Conservation (phyloP, 2,888 invertebrate species). For the Cephus runcator region DNA sequence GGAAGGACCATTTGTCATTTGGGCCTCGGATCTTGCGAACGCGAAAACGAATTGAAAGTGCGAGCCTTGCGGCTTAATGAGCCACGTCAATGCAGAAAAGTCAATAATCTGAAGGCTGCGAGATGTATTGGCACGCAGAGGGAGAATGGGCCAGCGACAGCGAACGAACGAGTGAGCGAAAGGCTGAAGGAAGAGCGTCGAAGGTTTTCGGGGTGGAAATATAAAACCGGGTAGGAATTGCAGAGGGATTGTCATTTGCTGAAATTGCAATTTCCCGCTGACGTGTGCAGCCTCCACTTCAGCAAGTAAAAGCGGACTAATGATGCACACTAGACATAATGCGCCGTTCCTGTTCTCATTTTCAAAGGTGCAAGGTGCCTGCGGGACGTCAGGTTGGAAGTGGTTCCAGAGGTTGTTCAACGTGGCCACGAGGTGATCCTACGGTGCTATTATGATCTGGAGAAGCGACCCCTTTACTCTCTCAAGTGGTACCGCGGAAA, state of each 20-base stretch:
- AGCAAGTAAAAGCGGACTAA: constrained; percentile 51
- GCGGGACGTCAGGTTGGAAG: constrained; percentile 76
- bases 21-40: constrained; percentile 31
- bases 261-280: constrained; percentile 58
- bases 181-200: constrained; percentile 10
- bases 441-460: constrained; percentile 81
- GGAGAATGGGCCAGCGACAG: constrained; percentile 31
- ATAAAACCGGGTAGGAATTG: constrained; percentile 6
- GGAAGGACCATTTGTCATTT: background rate
- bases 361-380: constrained; percentile 72
- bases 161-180: constrained; percentile 16
- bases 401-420: constrained; percentile 77
- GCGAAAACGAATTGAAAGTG: constrained; percentile 34
- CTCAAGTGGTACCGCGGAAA: constrained; percentile 89
- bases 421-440: constrained; percentile 76
- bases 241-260: constrained; percentile 49
- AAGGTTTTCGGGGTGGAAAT: constrained; percentile 7
- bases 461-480: constrained; percentile 80
- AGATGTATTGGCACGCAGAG: background rate
- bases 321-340: constrained; percentile 53
- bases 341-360: constrained; percentile 30
- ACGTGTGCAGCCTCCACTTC: constrained; percentile 32
- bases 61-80: constrained; percentile 44
- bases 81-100: constrained; percentile 36
- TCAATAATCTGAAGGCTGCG: constrained; percentile 38